phyloP scores from a whole-genome alignment of 2,888 invertebrate species.

The Adineta ricciae region DNA sequence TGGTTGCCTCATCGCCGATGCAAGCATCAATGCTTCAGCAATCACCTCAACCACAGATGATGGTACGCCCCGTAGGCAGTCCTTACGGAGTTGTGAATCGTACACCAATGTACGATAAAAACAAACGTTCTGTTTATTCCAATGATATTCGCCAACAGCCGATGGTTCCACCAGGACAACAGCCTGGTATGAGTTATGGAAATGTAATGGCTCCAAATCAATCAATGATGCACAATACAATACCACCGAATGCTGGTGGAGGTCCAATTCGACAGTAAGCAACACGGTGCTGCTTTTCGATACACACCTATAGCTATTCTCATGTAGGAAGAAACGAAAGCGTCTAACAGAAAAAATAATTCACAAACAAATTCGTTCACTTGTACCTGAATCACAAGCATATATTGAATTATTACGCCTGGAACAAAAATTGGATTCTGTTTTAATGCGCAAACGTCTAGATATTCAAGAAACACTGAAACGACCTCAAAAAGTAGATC shows the following conservation, averaged over 20 bases:
- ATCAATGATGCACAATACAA: not conserved
- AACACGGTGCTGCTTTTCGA: not conserved
- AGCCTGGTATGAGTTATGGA: not conserved
- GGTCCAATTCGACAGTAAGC: not conserved
- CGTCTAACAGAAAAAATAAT: conserved; percentile 32
- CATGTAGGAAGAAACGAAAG: not conserved
- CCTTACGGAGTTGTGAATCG: conserved; percentile 5
- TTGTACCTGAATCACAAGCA: conserved; percentile 97
- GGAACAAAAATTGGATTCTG: conserved; percentile 91
- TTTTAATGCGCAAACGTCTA: conserved; percentile 89
- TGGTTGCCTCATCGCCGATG: not conserved
- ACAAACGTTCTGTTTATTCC: not conserved
- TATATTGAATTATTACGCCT: conserved; percentile 98
- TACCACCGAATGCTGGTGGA: not conserved
- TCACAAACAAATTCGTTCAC: conserved; percentile 53
- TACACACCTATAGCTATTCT: not conserved
- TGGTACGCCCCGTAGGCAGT: not conserved
- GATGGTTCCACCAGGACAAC: not conserved
- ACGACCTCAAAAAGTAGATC: conserved; percentile 59
- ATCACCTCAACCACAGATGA: not conserved
- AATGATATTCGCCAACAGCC: not conserved
- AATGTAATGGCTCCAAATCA: not conserved
- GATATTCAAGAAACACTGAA: conserved; percentile 97
- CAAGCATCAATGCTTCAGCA: not conserved
- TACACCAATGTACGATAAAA: not conserved